These are phyloP conservation scores for Amblyjoppa proteus DNA, from an alignment of 2,888 invertebrate genomes.

Conservation along the genomic window DNA sequence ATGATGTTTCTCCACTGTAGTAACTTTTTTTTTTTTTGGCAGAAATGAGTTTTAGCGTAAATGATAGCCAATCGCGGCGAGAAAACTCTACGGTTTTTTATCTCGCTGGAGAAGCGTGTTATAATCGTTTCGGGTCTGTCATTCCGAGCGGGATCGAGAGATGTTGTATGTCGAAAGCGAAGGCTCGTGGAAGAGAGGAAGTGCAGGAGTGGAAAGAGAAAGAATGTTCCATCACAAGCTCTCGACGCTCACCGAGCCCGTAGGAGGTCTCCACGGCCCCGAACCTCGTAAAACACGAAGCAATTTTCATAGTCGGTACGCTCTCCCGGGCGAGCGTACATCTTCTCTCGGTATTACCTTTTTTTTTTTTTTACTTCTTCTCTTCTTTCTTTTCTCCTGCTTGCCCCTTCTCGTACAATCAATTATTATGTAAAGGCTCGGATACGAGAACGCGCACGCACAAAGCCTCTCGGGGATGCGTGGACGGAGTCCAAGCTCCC, in stretches of 20 bases:
- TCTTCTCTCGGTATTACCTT: background rate
- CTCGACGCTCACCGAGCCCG: conserved; percentile 53
- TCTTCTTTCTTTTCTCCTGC: conserved; percentile 7
- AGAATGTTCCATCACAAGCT: conserved; percentile 64
- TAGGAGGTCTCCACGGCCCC: conserved; percentile 69
- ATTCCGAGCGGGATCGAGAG: conserved; percentile 1
- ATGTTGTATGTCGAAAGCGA: conserved; percentile 51
- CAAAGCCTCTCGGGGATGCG: conserved; percentile 2
- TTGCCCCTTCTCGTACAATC: conserved; percentile 56
- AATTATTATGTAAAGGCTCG: conserved; percentile 66
- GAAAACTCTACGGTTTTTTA: background rate
- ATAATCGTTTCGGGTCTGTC: conserved; percentile 2
- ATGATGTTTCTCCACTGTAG: too few relatives aligned
- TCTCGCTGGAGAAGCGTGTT: conserved; percentile 1
- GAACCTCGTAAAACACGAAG: conserved; percentile 71
- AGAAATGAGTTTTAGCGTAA: too few relatives aligned
- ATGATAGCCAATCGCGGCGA: background rate
- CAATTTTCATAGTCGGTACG: conserved; percentile 71
- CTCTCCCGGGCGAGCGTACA: conserved; percentile 46
- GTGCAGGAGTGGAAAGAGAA: conserved; percentile 60
- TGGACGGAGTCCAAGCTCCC: background rate
- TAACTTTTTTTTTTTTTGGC: too few relatives aligned
- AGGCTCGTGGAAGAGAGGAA: conserved; percentile 58
- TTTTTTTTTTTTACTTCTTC: background rate
- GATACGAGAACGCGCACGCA: conserved; percentile 42